Conservation (phyloP, 1,140 invertebrate genomes). For the Hermatobates lingyangjiaoensis region DNA sequence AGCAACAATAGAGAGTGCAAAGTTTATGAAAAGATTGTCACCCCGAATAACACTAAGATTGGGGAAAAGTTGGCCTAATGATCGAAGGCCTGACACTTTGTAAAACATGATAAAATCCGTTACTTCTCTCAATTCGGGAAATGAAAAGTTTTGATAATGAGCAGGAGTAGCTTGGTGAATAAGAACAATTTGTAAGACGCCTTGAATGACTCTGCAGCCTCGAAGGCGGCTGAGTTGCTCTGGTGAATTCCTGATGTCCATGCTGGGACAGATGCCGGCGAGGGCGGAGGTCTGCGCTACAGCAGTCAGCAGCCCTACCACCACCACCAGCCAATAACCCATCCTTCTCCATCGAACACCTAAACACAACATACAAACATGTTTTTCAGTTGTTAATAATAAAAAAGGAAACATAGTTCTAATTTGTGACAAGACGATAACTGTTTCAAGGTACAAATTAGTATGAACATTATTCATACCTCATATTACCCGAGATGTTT, state of each 20-base stretch:
- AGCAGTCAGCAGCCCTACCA: too few species aligned
- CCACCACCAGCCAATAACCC: too few species aligned
- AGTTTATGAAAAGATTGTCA: conserved; percentile 58
- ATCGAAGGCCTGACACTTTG: conserved; percentile 51
- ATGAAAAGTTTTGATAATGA: conserved; percentile 34
- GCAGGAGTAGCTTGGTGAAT: conserved; percentile 34
- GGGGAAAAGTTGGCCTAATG: conserved; percentile 70
- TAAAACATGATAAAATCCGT: conserved; percentile 46
- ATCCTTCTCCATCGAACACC: too few species aligned
- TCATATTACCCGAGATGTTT: too few species aligned
- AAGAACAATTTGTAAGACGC: conserved; percentile 52
- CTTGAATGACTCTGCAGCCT: conserved; percentile 73
- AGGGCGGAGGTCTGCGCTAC: too few species aligned
- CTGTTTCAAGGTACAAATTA: too few species aligned
- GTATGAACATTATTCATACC: too few species aligned
- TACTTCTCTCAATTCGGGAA: conserved; percentile 45
- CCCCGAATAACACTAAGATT: conserved; percentile 85
- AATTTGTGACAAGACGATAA: too few species aligned
- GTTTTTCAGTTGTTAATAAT: too few species aligned
- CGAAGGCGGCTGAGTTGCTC: conserved; percentile 39
- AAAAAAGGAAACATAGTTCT: too few species aligned
- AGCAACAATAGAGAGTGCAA: conserved; percentile 65
- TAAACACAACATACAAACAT: too few species aligned
- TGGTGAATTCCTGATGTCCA: conserved; percentile 8
- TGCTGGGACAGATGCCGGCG: background rate